Evolutionary conservation across 2,888 invertebrate genomes (phyloP).

Genomic region (Callimorpha dominula): DNA sequence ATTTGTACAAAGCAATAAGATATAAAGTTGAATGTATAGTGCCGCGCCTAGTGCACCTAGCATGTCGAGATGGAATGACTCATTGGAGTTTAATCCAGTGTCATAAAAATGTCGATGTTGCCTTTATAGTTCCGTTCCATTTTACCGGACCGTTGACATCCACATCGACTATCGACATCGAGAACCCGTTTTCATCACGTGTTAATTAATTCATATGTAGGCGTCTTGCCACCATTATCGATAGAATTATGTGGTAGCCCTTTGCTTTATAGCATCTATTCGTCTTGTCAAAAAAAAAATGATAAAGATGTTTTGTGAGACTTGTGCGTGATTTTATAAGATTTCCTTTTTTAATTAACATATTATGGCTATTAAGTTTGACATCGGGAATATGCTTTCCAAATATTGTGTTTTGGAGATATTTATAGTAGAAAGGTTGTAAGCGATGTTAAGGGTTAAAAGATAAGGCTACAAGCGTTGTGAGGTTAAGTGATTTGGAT

Average conservation of each 20-base stretch:
- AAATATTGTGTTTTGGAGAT: conserved; percentile 47
- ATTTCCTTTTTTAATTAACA: conserved; percentile 63
- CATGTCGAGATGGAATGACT: conserved; percentile 71
- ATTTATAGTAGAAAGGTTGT: conserved; percentile 42
- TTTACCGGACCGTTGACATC: conserved; percentile 73
- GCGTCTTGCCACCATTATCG: conserved; percentile 80
- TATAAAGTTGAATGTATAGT: conserved; percentile 27
- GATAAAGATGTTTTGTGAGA: conserved; percentile 70
- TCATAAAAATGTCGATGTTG: conserved; percentile 75
- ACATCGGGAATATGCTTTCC: conserved; percentile 51
- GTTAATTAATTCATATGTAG: conserved; percentile 85
- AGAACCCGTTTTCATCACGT: conserved; percentile 79
- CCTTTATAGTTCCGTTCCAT: conserved; percentile 78
- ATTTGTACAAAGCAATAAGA: conserved; percentile 24
- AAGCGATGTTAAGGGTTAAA: conserved; percentile 9
- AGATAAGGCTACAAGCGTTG: not conserved
- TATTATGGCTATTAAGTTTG: conserved; percentile 52
- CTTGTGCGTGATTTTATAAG: conserved; percentile 62
- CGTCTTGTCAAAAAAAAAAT: conserved; percentile 72
- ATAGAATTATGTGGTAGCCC: conserved; percentile 83
- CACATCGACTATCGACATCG: conserved; percentile 58
- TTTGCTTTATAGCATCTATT: conserved; percentile 77
- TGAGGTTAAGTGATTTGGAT: not conserved
- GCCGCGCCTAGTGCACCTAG: conserved; percentile 67
- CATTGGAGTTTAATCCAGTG: conserved; percentile 75